Conservation (phyloP, 1,140 invertebrate species). For the Asbolus verrucosus region DNA sequence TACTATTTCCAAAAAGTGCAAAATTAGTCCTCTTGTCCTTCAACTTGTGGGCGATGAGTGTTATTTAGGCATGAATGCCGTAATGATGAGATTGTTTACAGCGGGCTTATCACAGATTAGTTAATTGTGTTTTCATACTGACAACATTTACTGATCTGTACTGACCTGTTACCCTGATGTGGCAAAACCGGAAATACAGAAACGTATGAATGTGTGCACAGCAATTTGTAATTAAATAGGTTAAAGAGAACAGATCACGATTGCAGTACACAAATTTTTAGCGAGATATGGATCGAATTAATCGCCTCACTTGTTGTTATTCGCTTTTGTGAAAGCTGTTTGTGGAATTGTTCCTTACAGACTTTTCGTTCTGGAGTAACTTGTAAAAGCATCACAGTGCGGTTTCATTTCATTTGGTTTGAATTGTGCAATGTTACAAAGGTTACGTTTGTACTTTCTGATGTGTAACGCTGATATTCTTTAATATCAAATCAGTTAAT, state of each 20-base stretch:
- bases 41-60: too few relatives aligned
- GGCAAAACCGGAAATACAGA: not conserved
- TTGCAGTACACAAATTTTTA: conserved; percentile 20
- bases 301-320: conserved; percentile 35
- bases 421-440: conserved; percentile 2
- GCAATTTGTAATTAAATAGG: conserved; percentile 33
- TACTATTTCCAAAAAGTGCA: too few relatives aligned
- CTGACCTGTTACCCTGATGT: too few relatives aligned
- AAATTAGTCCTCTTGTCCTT: too few relatives aligned
- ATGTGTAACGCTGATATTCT: conserved; percentile 6
- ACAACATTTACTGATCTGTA: too few relatives aligned
- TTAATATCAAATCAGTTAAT: too few relatives aligned
- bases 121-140: too few relatives aligned
- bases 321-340: conserved; percentile 23
- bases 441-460: conserved; percentile 16
- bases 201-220: not conserved
- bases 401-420: conserved; percentile 7
- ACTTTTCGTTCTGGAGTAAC: too few relatives aligned
- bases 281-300: conserved; percentile 31
- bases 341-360: not conserved
- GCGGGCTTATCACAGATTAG: too few relatives aligned
- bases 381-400: too few relatives aligned
- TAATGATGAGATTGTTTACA: too few relatives aligned
- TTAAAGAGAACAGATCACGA: conserved; percentile 29
- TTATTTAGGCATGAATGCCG: too few relatives aligned